Evolutionary conservation across 2,888 invertebrate genomes (phyloP), one percentile per base, ranked within the genome.

Genomic region (Pardosa pseudoannulata): DNA sequence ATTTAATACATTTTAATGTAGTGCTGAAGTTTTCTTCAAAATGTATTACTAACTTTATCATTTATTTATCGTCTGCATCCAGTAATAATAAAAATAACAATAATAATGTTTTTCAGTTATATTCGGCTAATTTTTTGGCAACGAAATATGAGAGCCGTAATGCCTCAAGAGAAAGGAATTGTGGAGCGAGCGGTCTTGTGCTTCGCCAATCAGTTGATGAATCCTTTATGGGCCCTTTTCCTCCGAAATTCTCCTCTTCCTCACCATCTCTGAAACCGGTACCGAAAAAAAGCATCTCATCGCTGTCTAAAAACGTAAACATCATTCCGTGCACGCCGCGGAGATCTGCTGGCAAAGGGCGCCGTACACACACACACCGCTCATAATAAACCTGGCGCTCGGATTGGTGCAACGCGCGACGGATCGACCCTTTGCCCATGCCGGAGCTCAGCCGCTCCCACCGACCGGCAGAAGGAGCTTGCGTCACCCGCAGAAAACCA

Each of bases 361-460:
- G 64, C 64, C 64, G 64, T n/a, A 65, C 56, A 56, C 56, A 56
- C n/a, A 65, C 56, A 56, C 56, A 56, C n/a, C 23, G 23, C 23
- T 56, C 64, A 65, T 29, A 65, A 65, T 19, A 65, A 65, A 65
- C 64, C 64, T 9, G 16, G 31, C 29, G 29, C 29, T 29, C 64
- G 64, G 64, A 65, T 65, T 65, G 72, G 72, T 28, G 72, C 72
- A 72, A 9, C n/a, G 46, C 46, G 19, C 28, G 28, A 16, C 72
- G 23, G 72, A 41, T 41, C 72, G 46, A 29, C 71, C 72, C 50
- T 41, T 16, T 32, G 19, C 32, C n/a, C 16, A 7, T 36, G 6
- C 62, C 36, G 68, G 36, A 31, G 36, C 46, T 36, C 62, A 27
- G 68, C 68, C 56, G 46, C 76, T 64, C 41, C 46, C 67, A 31